phyloP scores from a whole-genome alignment of 2,888 invertebrate genomes.

The Nycteola revayana region DNA sequence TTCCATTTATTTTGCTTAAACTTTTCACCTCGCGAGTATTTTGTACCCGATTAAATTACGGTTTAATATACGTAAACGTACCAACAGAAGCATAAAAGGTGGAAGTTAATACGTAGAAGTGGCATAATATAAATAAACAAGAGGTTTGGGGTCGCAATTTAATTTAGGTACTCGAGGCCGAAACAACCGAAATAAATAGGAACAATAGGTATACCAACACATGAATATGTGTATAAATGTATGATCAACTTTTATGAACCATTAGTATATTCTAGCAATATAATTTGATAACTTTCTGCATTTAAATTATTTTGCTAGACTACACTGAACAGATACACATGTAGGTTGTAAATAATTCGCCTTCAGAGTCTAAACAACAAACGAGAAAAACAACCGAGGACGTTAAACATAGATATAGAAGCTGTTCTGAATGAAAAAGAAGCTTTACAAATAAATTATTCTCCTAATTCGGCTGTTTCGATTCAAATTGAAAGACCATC shows the following conservation, averaged over 20 bases:
- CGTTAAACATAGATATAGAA: slow-evolving; percentile 58
- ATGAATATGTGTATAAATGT: slow-evolving; percentile 24
- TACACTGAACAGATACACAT: too few species aligned
- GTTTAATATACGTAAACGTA: slow-evolving; percentile 19
- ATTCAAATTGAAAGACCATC: slow-evolving; percentile 78
- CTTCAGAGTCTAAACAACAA: slow-evolving; percentile 34
- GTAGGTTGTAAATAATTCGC: too few species aligned
- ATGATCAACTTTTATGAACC: too few species aligned
- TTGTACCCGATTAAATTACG: slow-evolving; percentile 25
- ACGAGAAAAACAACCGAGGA: slow-evolving; percentile 47
- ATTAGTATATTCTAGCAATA: too few species aligned
- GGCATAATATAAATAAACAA: slow-evolving; percentile 36
- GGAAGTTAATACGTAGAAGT: slow-evolving; percentile 30
- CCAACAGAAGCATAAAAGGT: slow-evolving; percentile 23
- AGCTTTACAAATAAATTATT: slow-evolving; percentile 72
- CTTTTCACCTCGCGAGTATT: slow-evolving; percentile 10
- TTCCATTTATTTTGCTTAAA: slow-evolving; percentile 13
- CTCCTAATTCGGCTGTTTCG: slow-evolving; percentile 72
- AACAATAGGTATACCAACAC: slow-evolving; percentile 22
- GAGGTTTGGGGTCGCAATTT: slow-evolving; percentile 35
- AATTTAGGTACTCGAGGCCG: slow-evolving; percentile 34
- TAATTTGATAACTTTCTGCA: too few species aligned
- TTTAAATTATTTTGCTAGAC: too few species aligned
- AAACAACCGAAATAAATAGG: slow-evolving; percentile 37
- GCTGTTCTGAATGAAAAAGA: slow-evolving; percentile 63